Conservation (phyloP, 2,797 vertebrate genomes). For the Lagorchestes hirsutus region DNA sequence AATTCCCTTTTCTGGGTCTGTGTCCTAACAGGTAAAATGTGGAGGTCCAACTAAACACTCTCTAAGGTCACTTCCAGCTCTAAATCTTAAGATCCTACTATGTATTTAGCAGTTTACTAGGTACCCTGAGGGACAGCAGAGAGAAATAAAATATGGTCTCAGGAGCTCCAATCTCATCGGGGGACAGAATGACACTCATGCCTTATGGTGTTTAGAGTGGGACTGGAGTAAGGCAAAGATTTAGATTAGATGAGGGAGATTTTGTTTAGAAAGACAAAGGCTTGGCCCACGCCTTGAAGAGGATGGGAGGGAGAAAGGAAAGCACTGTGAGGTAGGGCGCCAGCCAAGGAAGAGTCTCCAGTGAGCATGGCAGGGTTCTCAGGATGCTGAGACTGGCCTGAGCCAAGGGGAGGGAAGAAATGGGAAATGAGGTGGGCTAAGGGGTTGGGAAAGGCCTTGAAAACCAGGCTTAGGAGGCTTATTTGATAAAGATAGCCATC, state of each 20-base stretch:
- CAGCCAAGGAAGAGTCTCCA: background rate
- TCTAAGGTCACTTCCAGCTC: background rate
- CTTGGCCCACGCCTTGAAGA: background rate
- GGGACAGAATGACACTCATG: background rate
- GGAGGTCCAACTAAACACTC: background rate
- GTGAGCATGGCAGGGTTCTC: slow-evolving; percentile 2
- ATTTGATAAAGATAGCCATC: background rate
- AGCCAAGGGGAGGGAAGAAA: background rate
- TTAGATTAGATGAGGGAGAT: background rate
- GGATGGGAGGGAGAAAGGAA: background rate
- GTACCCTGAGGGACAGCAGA: background rate
- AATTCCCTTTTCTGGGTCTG: background rate
- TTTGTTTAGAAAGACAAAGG: background rate
- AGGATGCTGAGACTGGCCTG: background rate
- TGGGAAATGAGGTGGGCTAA: slow-evolving; percentile 15
- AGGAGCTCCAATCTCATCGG: too few species aligned
- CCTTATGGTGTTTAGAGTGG: background rate
- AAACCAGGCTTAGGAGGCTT: background rate
- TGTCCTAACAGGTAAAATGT: background rate
- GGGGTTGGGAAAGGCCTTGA: background rate
- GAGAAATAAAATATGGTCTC: background rate
- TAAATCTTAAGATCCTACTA: background rate
- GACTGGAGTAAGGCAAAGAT: background rate
- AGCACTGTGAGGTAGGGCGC: background rate
- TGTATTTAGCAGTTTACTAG: background rate